Base-by-base conservation (phyloP, 1,140 invertebrate species). In the Gerris buenoi region DNA sequence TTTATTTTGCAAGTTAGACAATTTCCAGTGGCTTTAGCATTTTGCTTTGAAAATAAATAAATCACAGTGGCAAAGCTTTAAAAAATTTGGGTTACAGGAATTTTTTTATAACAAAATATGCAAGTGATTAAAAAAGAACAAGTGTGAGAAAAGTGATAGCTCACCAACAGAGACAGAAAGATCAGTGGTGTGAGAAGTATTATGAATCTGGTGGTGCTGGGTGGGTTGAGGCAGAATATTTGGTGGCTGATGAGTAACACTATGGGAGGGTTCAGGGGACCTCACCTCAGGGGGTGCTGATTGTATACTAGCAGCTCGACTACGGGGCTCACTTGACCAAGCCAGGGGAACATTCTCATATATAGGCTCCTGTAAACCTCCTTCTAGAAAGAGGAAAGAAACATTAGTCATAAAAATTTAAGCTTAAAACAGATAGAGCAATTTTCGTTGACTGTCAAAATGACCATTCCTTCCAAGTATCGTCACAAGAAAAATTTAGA, bases 321-420 rank as follows among this genome's bases (percentile, higher is more conserved):
- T 83, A 18, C 85, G 76, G 72, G 81, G 79, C 22, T 78, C 73
- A 25, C 65, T 65, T 1, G 56, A 64, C 75, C 76, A 76, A 1
- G 73, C 71, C 25, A 87, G 71, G 13, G 86, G 86, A 10, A 89
- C 85, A 71, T 90, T 90, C 74, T 90, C 87, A 74, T 89, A 90
- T 67, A 90, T 90, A 1, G 88, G 88, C 74, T 89, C 88, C 25
- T 80, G 70, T 80, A 78, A 1, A 80, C 82, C 79, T 18, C 33
- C 33, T 46, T 46, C 33, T 46, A 18, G 5, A 46, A 46, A 46
- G 18, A n/a, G n/a, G n/a, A n/a, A n/a, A n/a, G n/a, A n/a, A n/a
- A n/a, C n/a, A n/a, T n/a, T n/a, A n/a, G n/a, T n/a, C n/a, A n/a
- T n/a, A n/a, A n/a, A n/a, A n/a, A n/a, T n/a, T n/a, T n/a, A n/a